Conservation (phyloP, 2,888 invertebrate species). For the Pollenia angustigena region DNA sequence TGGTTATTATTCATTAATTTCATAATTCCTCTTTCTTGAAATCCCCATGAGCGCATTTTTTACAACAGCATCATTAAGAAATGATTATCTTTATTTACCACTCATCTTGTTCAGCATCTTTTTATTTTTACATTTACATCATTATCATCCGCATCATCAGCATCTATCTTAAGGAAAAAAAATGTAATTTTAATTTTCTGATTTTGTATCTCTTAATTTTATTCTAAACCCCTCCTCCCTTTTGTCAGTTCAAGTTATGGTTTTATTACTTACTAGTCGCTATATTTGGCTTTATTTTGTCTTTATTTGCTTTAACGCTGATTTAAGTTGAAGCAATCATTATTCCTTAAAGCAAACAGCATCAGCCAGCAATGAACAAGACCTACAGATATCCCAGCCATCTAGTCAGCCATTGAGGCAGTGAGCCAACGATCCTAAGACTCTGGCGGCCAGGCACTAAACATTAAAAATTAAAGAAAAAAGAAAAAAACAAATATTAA, state of each 20-base stretch:
- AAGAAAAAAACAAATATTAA: not conserved
- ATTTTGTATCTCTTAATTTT: constrained; percentile 62
- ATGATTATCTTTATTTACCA: constrained; percentile 36
- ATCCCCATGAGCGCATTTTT: not conserved
- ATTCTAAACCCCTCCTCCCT: not conserved
- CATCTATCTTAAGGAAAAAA: constrained; percentile 11
- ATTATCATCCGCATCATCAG: constrained; percentile 38
- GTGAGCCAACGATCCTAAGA: constrained; percentile 37
- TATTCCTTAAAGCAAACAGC: constrained; percentile 33
- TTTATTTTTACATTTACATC: constrained; percentile 31
- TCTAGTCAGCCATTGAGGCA: constrained; percentile 28
- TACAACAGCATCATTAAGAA: constrained; percentile 29
- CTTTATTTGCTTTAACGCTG: constrained; percentile 65
- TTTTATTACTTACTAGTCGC: constrained; percentile 38
- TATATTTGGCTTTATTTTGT: constrained; percentile 16
- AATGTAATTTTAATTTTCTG: constrained; percentile 48
- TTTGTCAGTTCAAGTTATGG: constrained; percentile 7
- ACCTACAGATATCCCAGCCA: constrained; percentile 39
- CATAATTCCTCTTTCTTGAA: not conserved
- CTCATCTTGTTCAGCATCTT: constrained; percentile 27
- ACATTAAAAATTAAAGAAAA: constrained; percentile 41
- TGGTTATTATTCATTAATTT: not conserved
- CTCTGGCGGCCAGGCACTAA: constrained; percentile 36
- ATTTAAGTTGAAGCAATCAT: constrained; percentile 65
- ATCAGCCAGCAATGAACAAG: constrained; percentile 5